Evolutionary conservation across 1,140 invertebrate genomes (phyloP).

Genomic region (Tetramorium alpestre): DNA sequence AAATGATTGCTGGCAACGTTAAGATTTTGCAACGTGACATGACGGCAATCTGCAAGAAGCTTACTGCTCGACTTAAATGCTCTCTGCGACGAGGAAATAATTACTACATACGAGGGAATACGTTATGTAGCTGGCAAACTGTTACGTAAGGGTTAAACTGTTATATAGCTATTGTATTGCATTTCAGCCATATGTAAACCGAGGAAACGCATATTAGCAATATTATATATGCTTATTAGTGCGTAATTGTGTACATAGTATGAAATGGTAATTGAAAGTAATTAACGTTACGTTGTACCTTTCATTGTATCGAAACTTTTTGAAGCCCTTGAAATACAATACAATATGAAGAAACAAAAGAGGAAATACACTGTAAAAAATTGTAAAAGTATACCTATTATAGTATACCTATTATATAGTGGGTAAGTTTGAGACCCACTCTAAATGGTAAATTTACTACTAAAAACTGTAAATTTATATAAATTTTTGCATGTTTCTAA

Average conservation of each 20-base stretch:
- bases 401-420: no score
- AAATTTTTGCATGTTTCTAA: no score
- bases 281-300: background rate
- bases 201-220: constrained; percentile 37
- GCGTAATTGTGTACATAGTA: background rate
- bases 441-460: no score
- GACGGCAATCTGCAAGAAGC: constrained; percentile 13
- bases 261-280: background rate
- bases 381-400: no score
- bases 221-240: background rate
- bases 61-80: constrained; percentile 26
- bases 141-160: constrained; percentile 49
- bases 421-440: no score
- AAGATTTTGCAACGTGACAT: constrained; percentile 13
- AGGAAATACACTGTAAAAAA: background rate
- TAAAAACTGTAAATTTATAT: no score
- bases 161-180: constrained; percentile 44
- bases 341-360: background rate
- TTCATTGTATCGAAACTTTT: background rate
- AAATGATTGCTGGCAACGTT: background rate
- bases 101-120: constrained; percentile 20
- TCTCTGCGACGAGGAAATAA: constrained; percentile 40
- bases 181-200: constrained; percentile 4
- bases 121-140: constrained; percentile 40
- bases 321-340: background rate